Evolutionary conservation across 2,113 vertebrate species (phyloP).

Genomic region (Mungos mungo): DNA sequence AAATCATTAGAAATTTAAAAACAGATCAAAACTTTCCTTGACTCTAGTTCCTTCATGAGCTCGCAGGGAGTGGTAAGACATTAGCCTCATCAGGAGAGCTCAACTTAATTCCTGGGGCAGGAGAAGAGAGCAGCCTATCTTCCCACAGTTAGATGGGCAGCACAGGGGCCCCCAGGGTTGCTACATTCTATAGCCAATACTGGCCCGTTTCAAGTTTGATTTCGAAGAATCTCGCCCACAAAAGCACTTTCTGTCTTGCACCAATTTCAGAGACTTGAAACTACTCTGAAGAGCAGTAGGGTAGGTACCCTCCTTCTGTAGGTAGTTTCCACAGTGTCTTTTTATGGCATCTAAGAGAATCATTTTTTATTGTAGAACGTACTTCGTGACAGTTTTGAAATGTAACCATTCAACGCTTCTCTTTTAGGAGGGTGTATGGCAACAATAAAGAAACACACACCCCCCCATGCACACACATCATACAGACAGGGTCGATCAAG

Average conservation of each 20-base stretch:
- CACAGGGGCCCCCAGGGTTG: fast-evolving
- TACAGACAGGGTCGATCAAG: neutral
- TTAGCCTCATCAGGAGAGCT: neutral
- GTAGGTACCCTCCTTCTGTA: neutral
- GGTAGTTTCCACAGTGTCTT: neutral
- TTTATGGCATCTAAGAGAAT: neutral
- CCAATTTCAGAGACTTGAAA: neutral
- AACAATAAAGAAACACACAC: slow-evolving; percentile 69
- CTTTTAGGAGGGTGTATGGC: slow-evolving; percentile 64
- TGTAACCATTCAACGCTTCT: slow-evolving; percentile 67
- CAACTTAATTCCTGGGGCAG: neutral
- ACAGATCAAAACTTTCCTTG: neutral
- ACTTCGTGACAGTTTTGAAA: neutral
- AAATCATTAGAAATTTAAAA: neutral
- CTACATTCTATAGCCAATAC: neutral
- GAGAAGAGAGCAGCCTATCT: neutral
- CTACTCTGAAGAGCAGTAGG: neutral
- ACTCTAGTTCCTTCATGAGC: too few species aligned
- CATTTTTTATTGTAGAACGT: neutral
- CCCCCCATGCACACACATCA: neutral
- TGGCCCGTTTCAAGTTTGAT: neutral
- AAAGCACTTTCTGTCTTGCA: neutral
- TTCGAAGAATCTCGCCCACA: neutral
- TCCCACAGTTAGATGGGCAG: neutral
- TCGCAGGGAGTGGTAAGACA: neutral